phyloP scores from a whole-genome alignment of 2,113 vertebrate species.

The Rhinoderma darwinii region DNA sequence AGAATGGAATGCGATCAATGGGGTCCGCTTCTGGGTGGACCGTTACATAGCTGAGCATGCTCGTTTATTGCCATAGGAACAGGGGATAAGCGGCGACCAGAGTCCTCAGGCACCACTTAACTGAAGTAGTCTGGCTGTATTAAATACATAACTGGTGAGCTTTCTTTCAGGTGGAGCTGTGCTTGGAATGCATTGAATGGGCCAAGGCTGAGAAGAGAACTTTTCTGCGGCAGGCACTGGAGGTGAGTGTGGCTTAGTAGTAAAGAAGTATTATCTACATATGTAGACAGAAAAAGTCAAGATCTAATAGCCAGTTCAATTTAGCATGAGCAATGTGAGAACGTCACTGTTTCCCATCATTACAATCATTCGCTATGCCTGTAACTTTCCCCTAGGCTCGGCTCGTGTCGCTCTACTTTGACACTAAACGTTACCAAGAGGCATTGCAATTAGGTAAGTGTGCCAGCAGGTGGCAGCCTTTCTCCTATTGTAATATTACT shows the following conservation, averaged over 20 bases:
- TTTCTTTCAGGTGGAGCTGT: slow-evolving; percentile 82
- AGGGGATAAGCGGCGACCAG: neutral
- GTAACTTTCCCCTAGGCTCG: slow-evolving; percentile 80
- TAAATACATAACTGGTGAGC: neutral
- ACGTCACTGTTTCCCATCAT: neutral
- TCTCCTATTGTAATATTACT: neutral
- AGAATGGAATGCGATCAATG: too few species aligned
- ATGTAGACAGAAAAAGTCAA: too few species aligned
- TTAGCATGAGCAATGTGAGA: neutral
- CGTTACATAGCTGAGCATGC: neutral
- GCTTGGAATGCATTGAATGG: slow-evolving; percentile 98
- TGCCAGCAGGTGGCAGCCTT: slow-evolving; percentile 61
- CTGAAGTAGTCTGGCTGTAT: neutral
- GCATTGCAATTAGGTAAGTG: slow-evolving; percentile 93
- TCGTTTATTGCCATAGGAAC: neutral
- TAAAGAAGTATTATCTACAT: too few species aligned
- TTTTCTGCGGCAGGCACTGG: slow-evolving; percentile 95
- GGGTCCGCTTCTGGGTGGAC: too few species aligned
- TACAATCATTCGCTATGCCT: neutral
- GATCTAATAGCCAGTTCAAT: neutral
- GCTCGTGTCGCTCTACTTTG: slow-evolving; percentile 95
- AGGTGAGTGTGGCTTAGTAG: slow-evolving; percentile 76
- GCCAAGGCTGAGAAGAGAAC: slow-evolving; percentile 98
- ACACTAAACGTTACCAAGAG: slow-evolving; percentile 97
- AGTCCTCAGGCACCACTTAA: neutral